These are phyloP conservation scores for Neoseiulus cucumeris DNA, from an alignment of 1,140 invertebrate genomes.

Conservation along the genomic window DNA sequence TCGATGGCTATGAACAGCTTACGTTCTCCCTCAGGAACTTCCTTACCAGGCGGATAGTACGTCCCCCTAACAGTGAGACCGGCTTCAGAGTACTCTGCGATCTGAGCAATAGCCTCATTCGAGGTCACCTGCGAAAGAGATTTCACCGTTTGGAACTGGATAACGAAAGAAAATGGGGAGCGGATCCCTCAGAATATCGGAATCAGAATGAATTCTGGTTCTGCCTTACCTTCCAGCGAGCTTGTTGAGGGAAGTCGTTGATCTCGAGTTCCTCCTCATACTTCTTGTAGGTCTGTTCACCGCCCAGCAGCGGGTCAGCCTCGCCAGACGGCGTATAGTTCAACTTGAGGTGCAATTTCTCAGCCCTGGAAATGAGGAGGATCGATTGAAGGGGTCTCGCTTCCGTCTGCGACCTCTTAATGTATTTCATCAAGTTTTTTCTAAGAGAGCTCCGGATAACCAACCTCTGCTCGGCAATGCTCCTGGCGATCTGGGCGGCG, in stretches of 20 bases:
- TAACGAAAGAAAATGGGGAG: neutral
- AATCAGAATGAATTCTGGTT: no score
- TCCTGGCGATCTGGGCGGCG: neutral
- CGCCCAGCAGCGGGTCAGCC: conserved; percentile 26
- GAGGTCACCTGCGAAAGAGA: conserved; percentile 20
- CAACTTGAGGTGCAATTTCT: conserved; percentile 84
- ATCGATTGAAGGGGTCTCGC: no score
- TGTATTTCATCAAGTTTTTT: no score
- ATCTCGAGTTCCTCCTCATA: conserved; percentile 99
- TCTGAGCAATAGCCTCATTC: conserved; percentile 85
- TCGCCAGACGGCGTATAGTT: conserved; percentile 71
- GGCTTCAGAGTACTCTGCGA: conserved; percentile 96
- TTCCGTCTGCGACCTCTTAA: no score
- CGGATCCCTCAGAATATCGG: no score
- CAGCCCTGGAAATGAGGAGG: conserved; percentile 36
- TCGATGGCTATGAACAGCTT: conserved; percentile 98
- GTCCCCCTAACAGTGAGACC: conserved; percentile 96
- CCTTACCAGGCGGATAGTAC: conserved; percentile 70
- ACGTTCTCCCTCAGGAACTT: conserved; percentile 65
- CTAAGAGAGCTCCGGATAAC: no score
- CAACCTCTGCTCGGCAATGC: conserved; percentile 5
- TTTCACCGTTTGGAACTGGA: neutral
- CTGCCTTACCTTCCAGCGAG: conserved; percentile 95
- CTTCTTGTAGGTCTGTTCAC: conserved; percentile 37
- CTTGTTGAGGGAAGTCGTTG: conserved; percentile 98